Conservation (phyloP, 2,888 invertebrate species). For the Machimus atricapillus region DNA sequence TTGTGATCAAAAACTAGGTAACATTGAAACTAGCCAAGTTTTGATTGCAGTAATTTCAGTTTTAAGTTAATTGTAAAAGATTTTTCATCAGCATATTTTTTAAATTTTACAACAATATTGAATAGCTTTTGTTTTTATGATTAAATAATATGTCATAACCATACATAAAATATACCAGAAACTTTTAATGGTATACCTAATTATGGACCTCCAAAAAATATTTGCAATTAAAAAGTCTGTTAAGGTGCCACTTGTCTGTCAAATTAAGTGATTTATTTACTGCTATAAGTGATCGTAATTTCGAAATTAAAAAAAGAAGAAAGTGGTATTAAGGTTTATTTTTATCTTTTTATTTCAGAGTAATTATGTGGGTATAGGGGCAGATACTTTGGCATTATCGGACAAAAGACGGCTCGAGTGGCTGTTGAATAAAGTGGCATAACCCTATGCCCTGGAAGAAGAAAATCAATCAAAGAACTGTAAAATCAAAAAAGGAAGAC, state of each 20-base stretch:
- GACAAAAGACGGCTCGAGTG: background rate
- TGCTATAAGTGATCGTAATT: background rate
- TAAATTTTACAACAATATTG: no score
- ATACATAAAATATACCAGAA: no score
- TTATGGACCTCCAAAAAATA: background rate
- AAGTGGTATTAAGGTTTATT: no score
- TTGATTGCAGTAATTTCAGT: no score
- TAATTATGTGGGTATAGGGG: background rate
- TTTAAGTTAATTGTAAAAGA: no score
- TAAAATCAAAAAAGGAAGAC: conserved; percentile 12
- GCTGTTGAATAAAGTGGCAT: background rate
- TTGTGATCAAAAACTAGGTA: no score
- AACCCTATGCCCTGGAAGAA: background rate
- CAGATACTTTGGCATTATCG: background rate
- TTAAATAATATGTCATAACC: no score
- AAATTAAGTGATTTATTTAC: background rate
- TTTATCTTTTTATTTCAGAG: background rate
- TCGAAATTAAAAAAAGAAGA: background rate
- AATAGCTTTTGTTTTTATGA: no score
- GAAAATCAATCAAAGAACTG: conserved; percentile 31
- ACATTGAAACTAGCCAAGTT: no score
- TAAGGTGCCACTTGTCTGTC: background rate
- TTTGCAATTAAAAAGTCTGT: background rate
- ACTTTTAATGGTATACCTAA: background rate
- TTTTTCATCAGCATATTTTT: no score